These are phyloP conservation scores for Eristalinus sepulchralis DNA, from an alignment of 2,888 invertebrate species.

Conservation along the genomic window DNA sequence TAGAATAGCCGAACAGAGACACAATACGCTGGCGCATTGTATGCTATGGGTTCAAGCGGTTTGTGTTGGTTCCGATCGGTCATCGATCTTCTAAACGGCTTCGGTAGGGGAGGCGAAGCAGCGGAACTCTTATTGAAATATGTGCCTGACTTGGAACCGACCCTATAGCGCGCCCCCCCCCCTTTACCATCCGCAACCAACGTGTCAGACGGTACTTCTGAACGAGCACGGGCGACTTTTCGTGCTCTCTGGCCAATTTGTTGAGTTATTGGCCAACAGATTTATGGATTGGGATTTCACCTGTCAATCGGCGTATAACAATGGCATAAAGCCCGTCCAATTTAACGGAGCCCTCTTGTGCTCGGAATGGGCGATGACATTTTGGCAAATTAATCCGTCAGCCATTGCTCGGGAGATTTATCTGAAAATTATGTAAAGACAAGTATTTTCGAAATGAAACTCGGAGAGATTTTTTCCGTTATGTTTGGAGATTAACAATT, in stretches of 20 bases:
- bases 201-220: neutral
- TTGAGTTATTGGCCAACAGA: constrained; percentile 41
- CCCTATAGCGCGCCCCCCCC: neutral
- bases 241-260: constrained; percentile 43
- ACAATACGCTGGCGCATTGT: constrained; percentile 38
- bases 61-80: constrained; percentile 53
- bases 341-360: constrained; percentile 32
- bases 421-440: constrained; percentile 17
- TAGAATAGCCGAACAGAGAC: constrained; percentile 43
- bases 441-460: neutral
- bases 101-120: neutral
- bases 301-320: constrained; percentile 16
- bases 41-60: constrained; percentile 49
- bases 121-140: constrained; percentile 39
- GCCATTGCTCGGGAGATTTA: constrained; percentile 27
- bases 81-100: constrained; percentile 55
- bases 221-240: constrained; percentile 15
- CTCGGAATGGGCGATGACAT: constrained; percentile 19
- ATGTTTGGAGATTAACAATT: neutral
- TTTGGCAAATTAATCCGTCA: constrained; percentile 32
- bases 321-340: constrained; percentile 18
- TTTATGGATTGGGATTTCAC: constrained; percentile 53
- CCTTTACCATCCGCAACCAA: neutral
- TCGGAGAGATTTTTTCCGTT: neutral
- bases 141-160: neutral